phyloP scores from a whole-genome alignment of 2,113 vertebrate genomes.

The Coregonus clupeaformis region DNA sequence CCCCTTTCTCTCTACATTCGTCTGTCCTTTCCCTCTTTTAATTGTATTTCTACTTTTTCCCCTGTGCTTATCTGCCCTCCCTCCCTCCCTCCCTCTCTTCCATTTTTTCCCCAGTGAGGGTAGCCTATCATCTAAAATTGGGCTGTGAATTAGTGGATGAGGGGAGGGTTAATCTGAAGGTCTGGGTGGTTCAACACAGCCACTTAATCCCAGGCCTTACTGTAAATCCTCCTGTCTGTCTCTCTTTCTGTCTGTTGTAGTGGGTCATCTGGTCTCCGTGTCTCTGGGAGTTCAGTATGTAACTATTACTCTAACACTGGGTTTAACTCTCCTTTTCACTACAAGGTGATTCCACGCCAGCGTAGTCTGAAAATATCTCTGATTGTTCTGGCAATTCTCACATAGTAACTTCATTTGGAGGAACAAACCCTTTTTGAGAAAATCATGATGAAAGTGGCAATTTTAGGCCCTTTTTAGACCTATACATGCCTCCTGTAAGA shows the following conservation, averaged over 20 bases:
- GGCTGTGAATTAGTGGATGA: constrained; percentile 54
- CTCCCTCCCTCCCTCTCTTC: not conserved
- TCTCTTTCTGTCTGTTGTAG: not conserved
- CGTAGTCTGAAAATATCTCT: no score
- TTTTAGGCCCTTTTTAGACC: no score
- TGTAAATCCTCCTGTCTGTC: constrained; percentile 2
- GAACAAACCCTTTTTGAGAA: no score
- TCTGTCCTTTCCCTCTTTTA: not conserved
- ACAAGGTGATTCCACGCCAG: not conserved
- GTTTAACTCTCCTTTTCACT: not conserved
- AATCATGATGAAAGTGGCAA: no score
- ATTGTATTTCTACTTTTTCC: not conserved
- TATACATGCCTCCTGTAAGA: no score
- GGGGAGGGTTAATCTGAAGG: constrained; percentile 52
- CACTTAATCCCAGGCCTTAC: constrained; percentile 34
- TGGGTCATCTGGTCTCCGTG: not conserved
- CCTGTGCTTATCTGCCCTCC: not conserved
- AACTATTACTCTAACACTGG: no score
- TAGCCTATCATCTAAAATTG: constrained; percentile 39
- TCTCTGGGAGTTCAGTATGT: not conserved
- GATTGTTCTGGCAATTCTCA: no score
- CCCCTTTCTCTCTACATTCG: not conserved
- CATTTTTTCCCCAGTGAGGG: not conserved
- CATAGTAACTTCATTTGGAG: no score
- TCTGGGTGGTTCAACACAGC: constrained; percentile 48